Evolutionary conservation across 2,888 invertebrate genomes (phyloP).

Genomic region (Ceratothoa steindachneri): DNA sequence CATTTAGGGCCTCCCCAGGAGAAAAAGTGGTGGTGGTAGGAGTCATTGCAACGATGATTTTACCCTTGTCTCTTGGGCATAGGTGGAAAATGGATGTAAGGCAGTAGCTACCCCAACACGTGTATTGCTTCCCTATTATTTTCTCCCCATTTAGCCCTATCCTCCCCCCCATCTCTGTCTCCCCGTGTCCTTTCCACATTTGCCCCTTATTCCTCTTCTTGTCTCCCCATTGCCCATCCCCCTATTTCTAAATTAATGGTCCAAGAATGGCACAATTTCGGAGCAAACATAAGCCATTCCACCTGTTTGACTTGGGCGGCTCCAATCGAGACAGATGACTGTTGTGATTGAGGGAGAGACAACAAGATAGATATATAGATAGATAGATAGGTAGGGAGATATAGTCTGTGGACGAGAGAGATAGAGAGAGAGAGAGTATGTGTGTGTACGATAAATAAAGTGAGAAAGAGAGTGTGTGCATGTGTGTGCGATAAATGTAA

Average conservation of each 20-base stretch:
- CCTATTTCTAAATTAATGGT: too few relatives aligned
- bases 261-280: too few relatives aligned
- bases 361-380: not conserved
- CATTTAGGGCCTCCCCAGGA: too few relatives aligned
- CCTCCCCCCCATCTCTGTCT: not conserved
- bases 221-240: not conserved
- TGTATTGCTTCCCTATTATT: not conserved
- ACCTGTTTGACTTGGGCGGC: not conserved
- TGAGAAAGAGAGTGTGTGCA: not conserved
- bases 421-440: constrained; percentile 4
- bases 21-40: too few relatives aligned
- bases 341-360: not conserved
- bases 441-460: not conserved
- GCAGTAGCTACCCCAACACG: too few relatives aligned
- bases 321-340: not conserved
- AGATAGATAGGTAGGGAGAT: not conserved
- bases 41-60: too few relatives aligned
- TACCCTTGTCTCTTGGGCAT: too few relatives aligned
- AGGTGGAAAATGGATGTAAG: too few relatives aligned
- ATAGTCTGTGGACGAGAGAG: not conserved
- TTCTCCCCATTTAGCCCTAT: too few relatives aligned
- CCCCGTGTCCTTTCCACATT: not conserved
- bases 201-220: not conserved
- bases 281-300: too few relatives aligned
- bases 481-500: not conserved